Evolutionary conservation across 30 jellyfish, hydroid and myxozoan genomes (phyloP), one percentile per base, ranked within the genome.

Genomic region (Aurelia aurita): DNA sequence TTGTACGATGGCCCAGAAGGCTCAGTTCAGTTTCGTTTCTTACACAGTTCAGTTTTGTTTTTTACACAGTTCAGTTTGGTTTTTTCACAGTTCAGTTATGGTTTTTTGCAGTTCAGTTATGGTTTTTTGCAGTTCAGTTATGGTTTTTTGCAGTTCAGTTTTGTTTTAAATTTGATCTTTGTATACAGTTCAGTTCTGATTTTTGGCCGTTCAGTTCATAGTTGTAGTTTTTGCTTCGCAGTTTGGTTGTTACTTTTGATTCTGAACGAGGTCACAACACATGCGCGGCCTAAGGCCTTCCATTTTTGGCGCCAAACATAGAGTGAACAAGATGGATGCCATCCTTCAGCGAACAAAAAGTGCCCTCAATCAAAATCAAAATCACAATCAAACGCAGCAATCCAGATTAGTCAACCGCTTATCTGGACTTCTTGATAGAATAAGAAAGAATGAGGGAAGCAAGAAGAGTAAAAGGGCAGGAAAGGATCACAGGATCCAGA

Each of bases 401-500:
- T 64, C 76, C 53, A 64, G 76, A 20, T 26, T 3, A 26, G 85
- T 72, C 85, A 45, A 46, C 45, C 85, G 69, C 13, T 28, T 72
- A 32, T 72, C 85, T 11, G 85, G 85, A 72, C 72, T 72, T 47
- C 85, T 53, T 47, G 64, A 53, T 46, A 22, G 85, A 47, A 72
- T 72, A 72, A 29, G 72, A 72, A 18, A 64, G 51, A 22, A 64
- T 19, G 76, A 72, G 45, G 23, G 85, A 32, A 0, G 72, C 85
- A 72, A 49, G 64, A 49, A 31, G 45, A 49, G 85, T 3, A 49
- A 53, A 72, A 49, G 9, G 71, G 62, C 54, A 49, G 83, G 28
- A 16, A 70, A 70, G 29, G 83, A 39, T 21, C 83, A 70, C 68
- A 70, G 83, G 63, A 72, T 72, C 64, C 72, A 72, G 85, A 72